phyloP scores from a whole-genome alignment of 2,113 vertebrate species.

The Camarhynchus parvulus region DNA sequence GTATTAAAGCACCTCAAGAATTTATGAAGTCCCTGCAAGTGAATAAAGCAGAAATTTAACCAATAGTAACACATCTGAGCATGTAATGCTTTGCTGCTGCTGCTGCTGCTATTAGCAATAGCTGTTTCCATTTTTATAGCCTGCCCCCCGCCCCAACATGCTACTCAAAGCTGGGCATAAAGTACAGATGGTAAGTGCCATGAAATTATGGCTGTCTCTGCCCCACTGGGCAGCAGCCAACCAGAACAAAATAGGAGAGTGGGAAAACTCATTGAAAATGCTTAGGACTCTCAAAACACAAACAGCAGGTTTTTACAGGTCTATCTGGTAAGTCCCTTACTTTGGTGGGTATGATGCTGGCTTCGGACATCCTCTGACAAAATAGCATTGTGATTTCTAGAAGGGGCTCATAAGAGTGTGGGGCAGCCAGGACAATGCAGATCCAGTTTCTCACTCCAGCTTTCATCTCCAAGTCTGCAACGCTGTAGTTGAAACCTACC shows the following conservation, averaged over 20 bases:
- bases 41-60: background rate
- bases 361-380: background rate
- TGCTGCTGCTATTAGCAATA: background rate
- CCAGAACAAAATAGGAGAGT: background rate
- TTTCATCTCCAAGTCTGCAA: background rate
- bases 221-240: background rate
- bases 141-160: accelerated
- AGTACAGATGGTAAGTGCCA: background rate
- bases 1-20: background rate
- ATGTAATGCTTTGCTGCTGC: background rate
- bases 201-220: background rate
- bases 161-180: background rate
- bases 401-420: background rate
- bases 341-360: background rate
- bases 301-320: background rate
- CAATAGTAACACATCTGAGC: background rate
- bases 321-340: accelerated
- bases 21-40: background rate
- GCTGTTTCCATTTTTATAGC: background rate
- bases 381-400: background rate
- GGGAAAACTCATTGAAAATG: background rate
- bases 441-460: background rate
- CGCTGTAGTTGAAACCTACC: background rate
- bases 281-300: background rate
- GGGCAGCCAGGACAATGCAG: background rate